Evolutionary conservation across 2,888 invertebrate genomes (phyloP).

Genomic region (Buathra laborator): DNA sequence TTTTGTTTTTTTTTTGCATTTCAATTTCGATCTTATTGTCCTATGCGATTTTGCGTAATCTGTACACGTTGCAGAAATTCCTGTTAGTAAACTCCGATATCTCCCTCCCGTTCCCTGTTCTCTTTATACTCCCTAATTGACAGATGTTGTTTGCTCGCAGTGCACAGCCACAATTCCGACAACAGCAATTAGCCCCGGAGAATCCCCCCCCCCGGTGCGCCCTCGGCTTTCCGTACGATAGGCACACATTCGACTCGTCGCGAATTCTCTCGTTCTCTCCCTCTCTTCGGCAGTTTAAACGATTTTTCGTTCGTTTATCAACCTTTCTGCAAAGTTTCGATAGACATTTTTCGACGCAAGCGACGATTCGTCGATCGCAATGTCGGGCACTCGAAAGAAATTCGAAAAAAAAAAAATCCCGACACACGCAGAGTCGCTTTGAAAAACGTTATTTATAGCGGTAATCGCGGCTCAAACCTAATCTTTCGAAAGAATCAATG

Average conservation of each 20-base stretch:
- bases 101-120: constrained; percentile 32
- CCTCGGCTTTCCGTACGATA: constrained; percentile 32
- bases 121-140: constrained; percentile 77
- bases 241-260: constrained; percentile 30
- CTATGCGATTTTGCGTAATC: constrained; percentile 37
- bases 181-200: constrained; percentile 64
- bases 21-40: constrained; percentile 28
- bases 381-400: constrained; percentile 1
- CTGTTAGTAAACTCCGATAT: constrained; percentile 59
- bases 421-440: neutral
- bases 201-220: constrained; percentile 52
- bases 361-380: neutral
- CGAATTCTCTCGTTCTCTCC: constrained; percentile 7
- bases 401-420: neutral
- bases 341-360: no score
- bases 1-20: neutral
- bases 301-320: constrained; percentile 28
- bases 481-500: neutral
- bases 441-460: neutral
- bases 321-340: neutral
- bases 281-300: constrained; percentile 20
- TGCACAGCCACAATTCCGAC: constrained; percentile 64
- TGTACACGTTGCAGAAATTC: constrained; percentile 49
- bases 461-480: neutral
- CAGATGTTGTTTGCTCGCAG: constrained; percentile 82